Conservation (phyloP, 1,140 invertebrate species). For the Eciton burchellii region DNA sequence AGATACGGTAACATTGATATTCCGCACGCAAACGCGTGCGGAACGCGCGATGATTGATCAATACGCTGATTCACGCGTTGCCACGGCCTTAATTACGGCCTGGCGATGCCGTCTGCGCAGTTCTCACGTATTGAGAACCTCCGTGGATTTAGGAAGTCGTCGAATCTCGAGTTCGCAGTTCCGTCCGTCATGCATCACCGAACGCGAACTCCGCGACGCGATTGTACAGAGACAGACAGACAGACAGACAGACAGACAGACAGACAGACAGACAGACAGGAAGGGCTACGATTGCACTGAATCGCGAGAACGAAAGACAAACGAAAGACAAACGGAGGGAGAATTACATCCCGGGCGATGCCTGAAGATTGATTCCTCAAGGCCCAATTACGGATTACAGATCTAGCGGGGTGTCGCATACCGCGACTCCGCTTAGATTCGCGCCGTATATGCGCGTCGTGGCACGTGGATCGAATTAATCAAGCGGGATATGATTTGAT, state of each 20-base stretch:
- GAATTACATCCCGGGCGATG: no score
- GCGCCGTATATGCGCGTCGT: conserved; percentile 27
- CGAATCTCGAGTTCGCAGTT: conserved; percentile 9
- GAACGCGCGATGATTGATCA: no score
- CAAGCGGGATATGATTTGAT: conserved; percentile 26
- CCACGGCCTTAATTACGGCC: not conserved
- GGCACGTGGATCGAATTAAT: conserved; percentile 48
- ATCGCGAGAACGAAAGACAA: not conserved
- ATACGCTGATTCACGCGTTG: not conserved
- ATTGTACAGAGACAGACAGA: conserved; percentile 72
- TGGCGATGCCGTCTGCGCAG: not conserved
- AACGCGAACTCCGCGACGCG: not conserved
- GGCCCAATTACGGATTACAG: not conserved
- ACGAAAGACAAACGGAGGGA: no score
- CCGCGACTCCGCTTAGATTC: conserved; percentile 16
- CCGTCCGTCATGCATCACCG: not conserved
- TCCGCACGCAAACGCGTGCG: no score
- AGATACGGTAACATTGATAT: not conserved
- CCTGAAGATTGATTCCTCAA: not conserved
- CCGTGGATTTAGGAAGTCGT: not conserved
- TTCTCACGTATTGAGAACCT: not conserved
- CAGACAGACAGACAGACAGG: conserved; percentile 70
- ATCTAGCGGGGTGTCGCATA: not conserved
- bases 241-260: no score
- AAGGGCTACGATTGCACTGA: not conserved